Conservation (phyloP, 53 echinoderm and acorn worm species). For the Holothuria leucospilota region DNA sequence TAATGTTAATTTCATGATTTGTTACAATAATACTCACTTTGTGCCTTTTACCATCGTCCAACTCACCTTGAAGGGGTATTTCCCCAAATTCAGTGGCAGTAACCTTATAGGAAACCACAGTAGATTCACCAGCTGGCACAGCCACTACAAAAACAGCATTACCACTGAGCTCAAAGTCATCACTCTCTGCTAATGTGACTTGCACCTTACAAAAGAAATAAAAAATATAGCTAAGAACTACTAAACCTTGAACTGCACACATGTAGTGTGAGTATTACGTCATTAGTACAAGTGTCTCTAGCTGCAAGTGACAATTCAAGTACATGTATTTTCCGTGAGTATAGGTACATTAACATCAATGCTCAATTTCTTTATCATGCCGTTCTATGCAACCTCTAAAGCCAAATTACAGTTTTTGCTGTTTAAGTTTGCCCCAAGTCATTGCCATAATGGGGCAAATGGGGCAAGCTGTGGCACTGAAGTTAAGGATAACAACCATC, state of each 20-base stretch:
- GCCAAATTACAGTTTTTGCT: neutral
- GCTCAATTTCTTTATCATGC: neutral
- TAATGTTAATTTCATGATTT: no score
- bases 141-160: neutral
- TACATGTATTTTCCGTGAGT: no score
- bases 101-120: conserved; percentile 18
- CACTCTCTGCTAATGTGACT: conserved; percentile 64
- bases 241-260: no score
- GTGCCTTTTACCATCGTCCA: no score
- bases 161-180: conserved; percentile 61
- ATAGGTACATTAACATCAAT: no score
- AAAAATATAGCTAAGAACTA: neutral
- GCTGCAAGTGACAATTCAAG: no score
- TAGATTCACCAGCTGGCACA: conserved; percentile 41
- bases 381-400: neutral
- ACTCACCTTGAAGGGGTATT: conserved; percentile 32
- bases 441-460: no score
- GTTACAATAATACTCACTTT: no score
- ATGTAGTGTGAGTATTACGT: no score
- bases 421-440: neutral
- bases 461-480: no score
- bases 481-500: no score
- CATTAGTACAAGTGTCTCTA: no score
- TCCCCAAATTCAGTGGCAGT: neutral
- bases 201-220: conserved; percentile 60